phyloP scores from a whole-genome alignment of 2,888 invertebrate species.

The Pristionchus entomophagus region DNA sequence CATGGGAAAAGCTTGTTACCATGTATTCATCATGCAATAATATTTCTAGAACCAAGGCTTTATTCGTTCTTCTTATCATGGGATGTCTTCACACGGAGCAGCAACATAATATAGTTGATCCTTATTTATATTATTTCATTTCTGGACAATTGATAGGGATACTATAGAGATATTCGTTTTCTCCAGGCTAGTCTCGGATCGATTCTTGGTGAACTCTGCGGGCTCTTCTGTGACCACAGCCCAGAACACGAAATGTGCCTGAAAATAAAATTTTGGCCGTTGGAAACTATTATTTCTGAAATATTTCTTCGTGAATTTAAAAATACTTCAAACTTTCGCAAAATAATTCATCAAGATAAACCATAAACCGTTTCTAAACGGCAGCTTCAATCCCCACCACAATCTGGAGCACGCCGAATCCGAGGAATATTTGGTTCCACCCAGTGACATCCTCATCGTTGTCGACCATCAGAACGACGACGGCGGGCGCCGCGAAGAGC shows the following conservation, averaged over 20 bases:
- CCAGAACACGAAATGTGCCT: conserved; percentile 40
- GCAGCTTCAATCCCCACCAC: too few relatives aligned
- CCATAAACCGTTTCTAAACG: too few relatives aligned
- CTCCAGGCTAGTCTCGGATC: background rate
- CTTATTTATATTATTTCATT: too few relatives aligned
- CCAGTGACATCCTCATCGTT: conserved; percentile 33
- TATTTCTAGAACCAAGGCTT: too few relatives aligned
- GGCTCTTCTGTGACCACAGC: conserved; percentile 35
- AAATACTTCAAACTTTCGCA: background rate
- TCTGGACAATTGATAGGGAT: too few relatives aligned
- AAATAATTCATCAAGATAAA: background rate
- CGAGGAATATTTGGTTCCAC: conserved; percentile 44
- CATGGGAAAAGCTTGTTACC: too few relatives aligned
- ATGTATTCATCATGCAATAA: too few relatives aligned
- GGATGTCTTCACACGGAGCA: too few relatives aligned
- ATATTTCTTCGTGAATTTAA: background rate
- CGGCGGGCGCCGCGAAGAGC: conserved; percentile 36
- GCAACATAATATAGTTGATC: too few relatives aligned
- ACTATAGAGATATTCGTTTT: background rate
- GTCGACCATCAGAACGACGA: background rate
- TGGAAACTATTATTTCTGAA: background rate
- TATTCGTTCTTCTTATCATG: too few relatives aligned
- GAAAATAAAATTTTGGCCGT: too few relatives aligned
- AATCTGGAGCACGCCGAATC: too few relatives aligned
- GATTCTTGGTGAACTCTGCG: conserved; percentile 31